Evolutionary conservation across 2,113 vertebrate genomes (phyloP).

Genomic region (Gulo gulo): DNA sequence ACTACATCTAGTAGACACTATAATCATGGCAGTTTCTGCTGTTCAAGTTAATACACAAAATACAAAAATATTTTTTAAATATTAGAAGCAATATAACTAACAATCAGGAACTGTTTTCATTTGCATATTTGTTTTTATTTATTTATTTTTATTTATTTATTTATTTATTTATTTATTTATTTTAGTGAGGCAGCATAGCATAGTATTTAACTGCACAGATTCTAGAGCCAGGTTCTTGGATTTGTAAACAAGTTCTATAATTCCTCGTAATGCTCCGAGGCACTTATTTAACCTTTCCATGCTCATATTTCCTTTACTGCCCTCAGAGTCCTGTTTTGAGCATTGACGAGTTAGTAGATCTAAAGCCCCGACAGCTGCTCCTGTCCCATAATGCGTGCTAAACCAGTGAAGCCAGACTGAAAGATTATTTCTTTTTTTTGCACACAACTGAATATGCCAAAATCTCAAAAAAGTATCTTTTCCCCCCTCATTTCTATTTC

Average conservation of each 20-base stretch:
- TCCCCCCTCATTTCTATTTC: not conserved
- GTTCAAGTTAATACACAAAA: not conserved
- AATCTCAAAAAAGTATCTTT: not conserved
- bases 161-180: not conserved
- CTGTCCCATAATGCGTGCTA: fast-evolving
- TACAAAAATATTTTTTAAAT: not conserved
- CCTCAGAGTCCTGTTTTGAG: fast-evolving
- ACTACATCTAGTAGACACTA: not conserved
- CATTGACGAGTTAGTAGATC: fast-evolving
- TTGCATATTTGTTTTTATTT: not conserved
- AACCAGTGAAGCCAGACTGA: not conserved
- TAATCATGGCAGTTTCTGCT: not conserved
- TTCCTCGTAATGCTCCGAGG: not conserved
- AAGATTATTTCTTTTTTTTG: not conserved
- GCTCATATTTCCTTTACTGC: not conserved
- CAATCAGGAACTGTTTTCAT: not conserved
- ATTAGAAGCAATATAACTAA: not conserved
- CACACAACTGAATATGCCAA: not conserved
- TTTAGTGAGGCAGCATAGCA: not conserved
- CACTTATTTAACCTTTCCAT: not conserved
- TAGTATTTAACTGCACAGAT: not conserved
- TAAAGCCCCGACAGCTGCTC: not conserved
- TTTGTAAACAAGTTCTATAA: not conserved
- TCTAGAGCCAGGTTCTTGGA: not conserved
- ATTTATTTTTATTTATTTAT: not conserved